Percentiles rank a stretch among this genome's conserved stretches.
Evolutionary conservation across 2,888 invertebrate genomes (phyloP).

Genomic region (Ariolimax columbianus): DNA sequence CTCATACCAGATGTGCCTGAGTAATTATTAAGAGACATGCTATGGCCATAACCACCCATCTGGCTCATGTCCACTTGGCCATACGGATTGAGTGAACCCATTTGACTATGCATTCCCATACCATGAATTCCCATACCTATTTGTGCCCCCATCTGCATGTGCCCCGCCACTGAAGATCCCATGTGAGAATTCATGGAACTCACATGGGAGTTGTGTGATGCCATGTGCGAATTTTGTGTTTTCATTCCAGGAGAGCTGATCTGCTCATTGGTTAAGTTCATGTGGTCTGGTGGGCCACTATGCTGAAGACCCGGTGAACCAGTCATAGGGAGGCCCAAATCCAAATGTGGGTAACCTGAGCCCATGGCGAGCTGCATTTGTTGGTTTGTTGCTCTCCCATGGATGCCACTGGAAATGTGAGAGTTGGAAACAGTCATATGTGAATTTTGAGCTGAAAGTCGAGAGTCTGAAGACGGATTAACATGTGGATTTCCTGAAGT

Average conservation of each 20-base stretch:
- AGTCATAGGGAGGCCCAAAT: conserved; percentile 36
- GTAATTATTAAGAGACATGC: conserved; percentile 24
- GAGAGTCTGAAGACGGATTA: conserved; percentile 26
- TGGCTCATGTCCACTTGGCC: conserved; percentile 36
- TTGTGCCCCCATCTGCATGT: conserved; percentile 7
- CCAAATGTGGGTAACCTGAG: conserved; percentile 24
- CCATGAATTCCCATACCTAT: conserved; percentile 28
- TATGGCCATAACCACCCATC: conserved; percentile 36
- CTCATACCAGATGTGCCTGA: conserved; percentile 30
- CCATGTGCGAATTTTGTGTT: conserved; percentile 37
- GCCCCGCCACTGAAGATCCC: conserved; percentile 19
- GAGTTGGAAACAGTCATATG: conserved; percentile 18
- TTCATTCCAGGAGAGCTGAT: conserved; percentile 46
- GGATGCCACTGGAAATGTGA: conserved; percentile 33
- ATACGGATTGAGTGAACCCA: conserved; percentile 44
- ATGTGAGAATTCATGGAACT: conserved; percentile 44
- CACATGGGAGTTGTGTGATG: conserved; percentile 43
- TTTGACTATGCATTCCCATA: conserved; percentile 25
- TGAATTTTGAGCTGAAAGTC: conserved; percentile 16
- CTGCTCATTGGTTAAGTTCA: conserved; percentile 34
- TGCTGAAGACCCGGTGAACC: conserved; percentile 40
- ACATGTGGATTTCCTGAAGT: conserved; percentile 31
- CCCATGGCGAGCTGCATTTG: conserved; percentile 20
- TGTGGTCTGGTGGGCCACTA: conserved; percentile 19
- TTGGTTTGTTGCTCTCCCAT: conserved; percentile 4